Percentiles rank a stretch among this genome's conserved stretches.
Conservation (phyloP, 2,797 vertebrate genomes). For the Sebastiscus tertius region DNA sequence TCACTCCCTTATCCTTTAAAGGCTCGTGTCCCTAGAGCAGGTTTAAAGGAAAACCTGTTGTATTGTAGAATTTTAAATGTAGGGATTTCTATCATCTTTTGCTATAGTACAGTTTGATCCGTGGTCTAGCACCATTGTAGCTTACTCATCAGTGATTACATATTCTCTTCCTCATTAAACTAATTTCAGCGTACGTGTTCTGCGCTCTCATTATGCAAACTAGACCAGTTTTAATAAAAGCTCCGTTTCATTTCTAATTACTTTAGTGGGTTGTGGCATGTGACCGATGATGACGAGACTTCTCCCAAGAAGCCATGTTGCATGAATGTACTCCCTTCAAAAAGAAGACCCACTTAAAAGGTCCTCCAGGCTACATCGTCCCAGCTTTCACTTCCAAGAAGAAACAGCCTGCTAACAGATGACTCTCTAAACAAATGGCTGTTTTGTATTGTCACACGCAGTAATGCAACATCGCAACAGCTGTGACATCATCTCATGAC, state of each 20-base stretch:
- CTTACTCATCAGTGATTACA: neutral
- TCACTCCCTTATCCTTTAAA: neutral
- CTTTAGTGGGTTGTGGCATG: constrained; percentile 34
- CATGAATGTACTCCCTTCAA: constrained; percentile 61
- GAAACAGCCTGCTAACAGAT: constrained; percentile 10
- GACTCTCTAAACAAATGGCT: constrained; percentile 30
- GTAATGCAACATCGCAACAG: constrained; percentile 11
- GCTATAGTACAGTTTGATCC: neutral
- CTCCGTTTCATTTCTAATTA: constrained; percentile 23
- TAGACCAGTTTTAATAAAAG: constrained; percentile 33
- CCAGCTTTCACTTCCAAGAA: constrained; percentile 34
- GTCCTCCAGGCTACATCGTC: constrained; percentile 42
- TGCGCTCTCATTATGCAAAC: constrained; percentile 14
- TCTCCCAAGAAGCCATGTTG: constrained; percentile 1
- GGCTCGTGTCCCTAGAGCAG: neutral
- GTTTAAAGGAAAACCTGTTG: neutral
- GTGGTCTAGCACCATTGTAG: neutral
- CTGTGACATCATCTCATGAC: constrained; percentile 48
- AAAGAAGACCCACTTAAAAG: constrained; percentile 5
- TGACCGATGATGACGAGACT: constrained; percentile 39
- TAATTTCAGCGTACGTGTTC: neutral
- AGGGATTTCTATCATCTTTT: neutral
- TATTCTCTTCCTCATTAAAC: neutral
- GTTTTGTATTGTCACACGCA: constrained; percentile 54
- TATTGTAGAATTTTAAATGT: neutral